These are phyloP conservation scores for Goniozus legneri DNA, from an alignment of 1,140 invertebrate genomes.

Conservation along the genomic window DNA sequence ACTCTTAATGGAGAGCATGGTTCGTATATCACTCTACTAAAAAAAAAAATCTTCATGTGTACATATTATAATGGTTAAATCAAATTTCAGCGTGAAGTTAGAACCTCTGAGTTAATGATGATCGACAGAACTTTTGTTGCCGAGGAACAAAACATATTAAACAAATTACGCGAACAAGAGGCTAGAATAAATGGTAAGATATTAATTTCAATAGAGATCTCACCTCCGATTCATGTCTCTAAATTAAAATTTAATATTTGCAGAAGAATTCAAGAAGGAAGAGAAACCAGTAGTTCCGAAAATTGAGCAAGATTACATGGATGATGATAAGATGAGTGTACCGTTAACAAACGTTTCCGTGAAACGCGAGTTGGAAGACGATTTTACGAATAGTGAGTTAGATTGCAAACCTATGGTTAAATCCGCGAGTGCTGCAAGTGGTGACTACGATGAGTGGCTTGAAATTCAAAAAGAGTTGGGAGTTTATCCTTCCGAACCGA, in stretches of 20 bases:
- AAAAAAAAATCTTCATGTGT: slow-evolving; percentile 5
- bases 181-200: slow-evolving; percentile 45
- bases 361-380: slow-evolving; percentile 50
- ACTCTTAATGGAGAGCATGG: slow-evolving; percentile 81
- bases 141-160: slow-evolving; percentile 62
- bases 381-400: slow-evolving; percentile 37
- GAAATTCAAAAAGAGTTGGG: slow-evolving; percentile 67
- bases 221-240: background rate
- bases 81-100: slow-evolving; percentile 60
- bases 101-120: slow-evolving; percentile 71
- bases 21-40: slow-evolving; percentile 34
- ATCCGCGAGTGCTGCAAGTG: slow-evolving; percentile 41
- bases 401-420: slow-evolving; percentile 41
- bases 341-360: slow-evolving; percentile 34
- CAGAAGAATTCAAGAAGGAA: slow-evolving; percentile 50
- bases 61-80: slow-evolving; percentile 1
- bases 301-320: slow-evolving; percentile 39
- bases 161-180: slow-evolving; percentile 55
- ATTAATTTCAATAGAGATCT: background rate
- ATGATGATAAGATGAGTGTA: slow-evolving; percentile 29
- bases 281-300: slow-evolving; percentile 49
- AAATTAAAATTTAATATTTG: slow-evolving; percentile 3
- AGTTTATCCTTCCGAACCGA: slow-evolving; percentile 47
- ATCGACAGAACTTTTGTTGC: slow-evolving; percentile 67
- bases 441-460: slow-evolving; percentile 66